Evolutionary conservation across 2,113 vertebrate genomes (phyloP).

Genomic region (Pandion haliaetus): DNA sequence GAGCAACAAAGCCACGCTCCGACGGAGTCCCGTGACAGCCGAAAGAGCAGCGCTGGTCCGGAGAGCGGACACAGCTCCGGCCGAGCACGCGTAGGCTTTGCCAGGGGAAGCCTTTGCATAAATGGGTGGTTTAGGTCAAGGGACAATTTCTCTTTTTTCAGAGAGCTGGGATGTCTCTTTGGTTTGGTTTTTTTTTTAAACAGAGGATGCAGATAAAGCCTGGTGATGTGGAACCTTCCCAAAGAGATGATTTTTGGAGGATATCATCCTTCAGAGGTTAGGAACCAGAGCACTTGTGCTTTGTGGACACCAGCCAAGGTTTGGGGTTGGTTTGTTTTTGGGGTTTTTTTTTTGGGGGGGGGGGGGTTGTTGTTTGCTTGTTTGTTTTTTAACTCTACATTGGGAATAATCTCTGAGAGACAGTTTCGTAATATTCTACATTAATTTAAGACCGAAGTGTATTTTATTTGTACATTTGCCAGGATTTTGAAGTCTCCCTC

Average conservation of each 20-base stretch:
- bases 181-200: not conserved
- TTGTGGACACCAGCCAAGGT: constrained; percentile 15
- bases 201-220: not conserved
- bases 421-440: constrained; percentile 60
- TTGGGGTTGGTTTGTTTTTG: not conserved
- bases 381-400: constrained; percentile 32
- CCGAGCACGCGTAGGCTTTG: fast-evolving
- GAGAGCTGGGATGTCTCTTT: not conserved
- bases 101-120: not conserved
- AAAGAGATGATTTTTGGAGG: not conserved
- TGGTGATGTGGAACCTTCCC: not conserved
- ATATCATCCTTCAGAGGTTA: not conserved
- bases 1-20: not conserved
- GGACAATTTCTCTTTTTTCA: not conserved
- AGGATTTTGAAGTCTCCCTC: constrained; percentile 66
- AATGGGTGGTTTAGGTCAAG: not conserved
- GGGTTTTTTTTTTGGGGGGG: too few relatives aligned
- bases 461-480: constrained; percentile 70
- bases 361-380: constrained; percentile 10
- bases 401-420: constrained; percentile 56
- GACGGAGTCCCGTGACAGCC: fast-evolving
- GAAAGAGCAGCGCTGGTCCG: not conserved
- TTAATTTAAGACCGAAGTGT: constrained; percentile 57
- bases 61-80: not conserved
- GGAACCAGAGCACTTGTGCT: constrained; percentile 18